Base-by-base conservation (phyloP, 2,113 vertebrate genomes). In the Platichthys flesus region DNA sequence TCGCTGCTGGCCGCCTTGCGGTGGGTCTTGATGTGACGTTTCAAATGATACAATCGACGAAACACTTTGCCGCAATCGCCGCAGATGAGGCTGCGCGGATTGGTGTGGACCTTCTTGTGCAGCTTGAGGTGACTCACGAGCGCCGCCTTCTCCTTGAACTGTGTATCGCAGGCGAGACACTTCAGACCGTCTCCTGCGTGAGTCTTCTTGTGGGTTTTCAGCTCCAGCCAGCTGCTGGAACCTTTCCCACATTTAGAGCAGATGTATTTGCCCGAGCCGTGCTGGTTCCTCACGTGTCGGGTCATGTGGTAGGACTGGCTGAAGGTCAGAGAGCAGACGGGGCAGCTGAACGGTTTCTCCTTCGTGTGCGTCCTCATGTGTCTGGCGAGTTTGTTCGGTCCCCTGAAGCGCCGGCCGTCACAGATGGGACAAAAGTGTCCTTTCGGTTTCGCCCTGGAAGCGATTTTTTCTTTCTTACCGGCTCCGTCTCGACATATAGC, bases 221-320 rank as follows among this genome's bases (percentile, higher is more conserved):
- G 67, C 2, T 90, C 88, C 20, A 82, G 56, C 87, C 87, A 90
- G 77, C 68, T 90, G 5, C 51, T 24, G 1, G 80, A 65, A 14
- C 63, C 79, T 26, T 83, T 67, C 15, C 89, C 88, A 28, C 92
- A 93, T 20, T 85, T 82, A 2, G 78, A 20, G 78, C 92, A 93
- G 87, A 85, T 63, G 55, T 89, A 77, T 40, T 84, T 40, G 21
- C 81, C 84, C 14, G 81, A 5, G 47, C 60, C 60, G 24, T 92
- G 92, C 69, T 92, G 81, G 24, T 82, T 76, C 82, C 88, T 82
- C 67, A 88, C 55, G 62, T 93, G 92, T 16, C 90, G 83, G 49
- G 78, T 91, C 91, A 92, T 89, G 88, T 92, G 92, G 74, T 91
- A 93, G 9, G 84, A 90, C 81, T 93, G 90, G 79, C 88, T 91